phyloP scores from a whole-genome alignment of 2,888 invertebrate genomes.

The Tenodera sinensis region DNA sequence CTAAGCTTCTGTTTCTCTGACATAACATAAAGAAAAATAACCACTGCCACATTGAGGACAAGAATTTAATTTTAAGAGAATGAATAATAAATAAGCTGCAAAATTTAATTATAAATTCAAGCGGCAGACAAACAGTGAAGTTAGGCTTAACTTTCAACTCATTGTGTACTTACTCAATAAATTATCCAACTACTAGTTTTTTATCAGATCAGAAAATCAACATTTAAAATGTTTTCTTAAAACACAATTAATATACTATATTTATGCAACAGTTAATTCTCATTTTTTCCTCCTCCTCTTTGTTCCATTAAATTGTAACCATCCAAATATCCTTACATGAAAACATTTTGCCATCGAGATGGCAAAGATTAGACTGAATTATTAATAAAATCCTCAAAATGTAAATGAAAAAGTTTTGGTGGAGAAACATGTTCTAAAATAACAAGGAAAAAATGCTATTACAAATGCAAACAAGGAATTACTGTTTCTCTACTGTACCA shows the following conservation, averaged over 20 bases:
- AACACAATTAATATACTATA: background rate
- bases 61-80: background rate
- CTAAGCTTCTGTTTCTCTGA: background rate
- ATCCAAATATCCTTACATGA: background rate
- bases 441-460: background rate
- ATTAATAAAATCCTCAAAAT: no score
- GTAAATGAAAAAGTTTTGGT: background rate
- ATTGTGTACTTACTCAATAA: background rate
- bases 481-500: background rate
- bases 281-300: background rate
- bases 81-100: background rate
- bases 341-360: background rate
- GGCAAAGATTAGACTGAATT: background rate
- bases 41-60: background rate
- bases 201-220: background rate
- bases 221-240: background rate
- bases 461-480: background rate
- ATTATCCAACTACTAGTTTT: background rate
- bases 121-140: background rate
- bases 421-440: background rate
- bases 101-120: background rate
- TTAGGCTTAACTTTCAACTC: background rate
- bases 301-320: background rate
- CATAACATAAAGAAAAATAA: background rate
- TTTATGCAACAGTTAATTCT: background rate